These are phyloP conservation scores for Myocastor coypus DNA, from an alignment of 2,113 vertebrate genomes.

Conservation along the genomic window DNA sequence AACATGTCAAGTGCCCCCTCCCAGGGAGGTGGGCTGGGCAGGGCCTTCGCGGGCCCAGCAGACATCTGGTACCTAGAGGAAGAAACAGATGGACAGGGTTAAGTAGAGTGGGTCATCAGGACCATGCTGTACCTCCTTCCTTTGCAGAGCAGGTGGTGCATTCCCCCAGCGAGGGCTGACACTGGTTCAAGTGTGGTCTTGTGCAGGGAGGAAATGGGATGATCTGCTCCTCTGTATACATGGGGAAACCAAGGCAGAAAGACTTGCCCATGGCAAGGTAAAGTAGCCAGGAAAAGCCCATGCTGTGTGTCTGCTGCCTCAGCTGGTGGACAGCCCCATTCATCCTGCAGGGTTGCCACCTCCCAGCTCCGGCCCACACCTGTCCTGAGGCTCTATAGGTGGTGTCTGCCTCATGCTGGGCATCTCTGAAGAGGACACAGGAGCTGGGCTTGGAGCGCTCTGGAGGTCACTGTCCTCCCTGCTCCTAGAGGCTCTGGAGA, in stretches of 20 bases:
- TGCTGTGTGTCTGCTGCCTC: too few species aligned
- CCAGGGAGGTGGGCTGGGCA: slow-evolving; percentile 31
- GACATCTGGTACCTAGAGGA: slow-evolving; percentile 51
- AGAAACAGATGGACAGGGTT: not conserved
- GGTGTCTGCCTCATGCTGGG: not conserved
- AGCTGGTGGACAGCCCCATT: too few species aligned
- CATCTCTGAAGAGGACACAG: slow-evolving; percentile 22
- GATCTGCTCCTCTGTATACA: not conserved
- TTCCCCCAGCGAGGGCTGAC: not conserved
- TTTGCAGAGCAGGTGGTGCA: not conserved
- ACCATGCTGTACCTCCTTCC: not conserved
- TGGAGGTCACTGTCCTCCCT: not conserved
- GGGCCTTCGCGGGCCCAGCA: not conserved
- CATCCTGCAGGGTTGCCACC: not conserved
- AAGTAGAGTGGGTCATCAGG: not conserved
- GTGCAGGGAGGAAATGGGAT: too few species aligned
- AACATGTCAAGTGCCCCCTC: slow-evolving; percentile 79
- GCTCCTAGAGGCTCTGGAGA: not conserved
- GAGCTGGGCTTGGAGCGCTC: not conserved
- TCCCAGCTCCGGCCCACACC: slow-evolving; percentile 24
- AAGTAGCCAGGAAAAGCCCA: not conserved
- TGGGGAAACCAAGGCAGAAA: not conserved
- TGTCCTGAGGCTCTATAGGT: slow-evolving; percentile 27
- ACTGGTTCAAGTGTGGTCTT: not conserved
- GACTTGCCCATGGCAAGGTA: not conserved